Conservation (phyloP, 2,113 vertebrate species). For the Panthera tigris region DNA sequence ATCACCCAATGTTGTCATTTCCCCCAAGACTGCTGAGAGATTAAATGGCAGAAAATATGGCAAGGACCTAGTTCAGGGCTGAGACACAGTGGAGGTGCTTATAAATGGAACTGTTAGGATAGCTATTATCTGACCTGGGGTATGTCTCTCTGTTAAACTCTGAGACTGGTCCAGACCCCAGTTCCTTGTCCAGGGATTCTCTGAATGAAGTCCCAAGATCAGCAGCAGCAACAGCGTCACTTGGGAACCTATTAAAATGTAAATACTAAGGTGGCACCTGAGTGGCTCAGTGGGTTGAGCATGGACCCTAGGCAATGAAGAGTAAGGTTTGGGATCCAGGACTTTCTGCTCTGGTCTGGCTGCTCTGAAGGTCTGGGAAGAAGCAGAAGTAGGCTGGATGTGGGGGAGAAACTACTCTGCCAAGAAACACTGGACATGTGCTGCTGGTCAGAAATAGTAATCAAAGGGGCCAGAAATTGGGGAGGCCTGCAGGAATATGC, state of each 20-base stretch:
- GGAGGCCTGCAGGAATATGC: background rate
- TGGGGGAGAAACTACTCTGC: background rate
- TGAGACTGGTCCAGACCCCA: background rate
- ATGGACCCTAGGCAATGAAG: background rate
- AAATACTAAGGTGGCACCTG: background rate
- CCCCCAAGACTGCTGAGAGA: background rate
- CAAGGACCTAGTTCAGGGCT: background rate
- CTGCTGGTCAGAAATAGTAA: background rate
- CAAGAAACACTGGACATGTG: background rate
- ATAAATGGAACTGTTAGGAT: fast-evolving
- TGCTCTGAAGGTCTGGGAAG: background rate
- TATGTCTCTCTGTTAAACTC: background rate
- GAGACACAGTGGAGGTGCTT: background rate
- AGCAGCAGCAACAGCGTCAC: background rate
- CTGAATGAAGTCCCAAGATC: background rate
- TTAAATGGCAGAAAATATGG: background rate
- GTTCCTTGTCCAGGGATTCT: background rate
- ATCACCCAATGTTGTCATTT: background rate
- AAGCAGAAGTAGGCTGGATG: background rate
- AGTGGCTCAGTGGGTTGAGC: too few relatives aligned
- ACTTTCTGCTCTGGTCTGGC: background rate
- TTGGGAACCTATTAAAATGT: background rate
- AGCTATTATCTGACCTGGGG: background rate
- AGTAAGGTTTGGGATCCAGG: background rate
- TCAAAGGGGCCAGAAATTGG: background rate